Evolutionary conservation across 2,888 invertebrate species (phyloP), one percentile per base, ranked within the genome.

Genomic region (Oscheius sp.): DNA sequence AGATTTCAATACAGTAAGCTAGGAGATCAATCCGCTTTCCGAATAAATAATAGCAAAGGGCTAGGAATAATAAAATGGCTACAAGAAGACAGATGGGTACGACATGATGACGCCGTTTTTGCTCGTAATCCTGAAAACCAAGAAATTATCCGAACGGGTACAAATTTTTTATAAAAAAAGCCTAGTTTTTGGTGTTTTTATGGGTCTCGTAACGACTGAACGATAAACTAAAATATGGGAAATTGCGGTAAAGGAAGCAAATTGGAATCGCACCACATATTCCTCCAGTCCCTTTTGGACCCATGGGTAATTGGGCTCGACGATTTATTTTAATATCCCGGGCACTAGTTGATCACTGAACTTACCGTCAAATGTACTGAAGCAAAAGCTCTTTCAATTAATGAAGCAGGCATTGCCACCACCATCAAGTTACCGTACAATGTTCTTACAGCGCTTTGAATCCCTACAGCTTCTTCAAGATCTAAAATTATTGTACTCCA

Each of bases 91-190:
- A 58, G 12, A 58, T 27, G 16, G 25, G n/a, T 9, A 29, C 29
- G 12, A 58, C 58, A 27, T 58, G 29, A 29, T 25, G n/a, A 1
- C 58, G 9, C 7, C 27, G 25, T 27, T 58, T 27, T 29, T 58
- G 25, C 13, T 58, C 58, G 58, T 58, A 58, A 12, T 58, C 58
- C 58, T 58, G 58, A 58, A 58, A 58, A 27, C n/a, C n/a, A n/a
- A n/a, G n/a, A n/a, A n/a, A n/a, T n/a, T n/a, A n/a, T n/a, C n/a
- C n/a, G n/a, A n/a, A n/a, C n/a, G n/a, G n/a, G n/a, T n/a, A n/a
- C n/a, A n/a, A n/a, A n/a, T n/a, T n/a, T n/a, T n/a, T n/a, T n/a
- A n/a, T n/a, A n/a, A n/a, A n/a, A n/a, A n/a, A n/a, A n/a, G n/a
- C n/a, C n/a, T n/a, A n/a, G n/a, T n/a, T n/a, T n/a, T n/a, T n/a